Evolutionary conservation across 1,140 invertebrate species (phyloP).

Genomic region (Cherax destructor): DNA sequence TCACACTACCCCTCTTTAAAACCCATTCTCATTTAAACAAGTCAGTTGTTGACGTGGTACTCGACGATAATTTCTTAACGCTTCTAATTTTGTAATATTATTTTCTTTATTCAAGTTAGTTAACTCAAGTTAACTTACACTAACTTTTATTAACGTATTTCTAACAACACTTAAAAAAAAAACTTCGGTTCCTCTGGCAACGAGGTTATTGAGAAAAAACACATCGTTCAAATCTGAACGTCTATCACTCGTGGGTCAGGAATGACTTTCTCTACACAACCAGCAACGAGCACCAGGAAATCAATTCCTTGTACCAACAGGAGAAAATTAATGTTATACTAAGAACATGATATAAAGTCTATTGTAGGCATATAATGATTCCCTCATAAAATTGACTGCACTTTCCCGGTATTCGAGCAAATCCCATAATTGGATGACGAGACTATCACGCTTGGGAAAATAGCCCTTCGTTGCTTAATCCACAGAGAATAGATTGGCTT

Average conservation of each 20-base stretch:
- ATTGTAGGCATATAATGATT: conserved; percentile 56
- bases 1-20: too few relatives aligned
- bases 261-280: not conserved
- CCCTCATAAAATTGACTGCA: conserved; percentile 63
- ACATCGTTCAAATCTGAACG: too few relatives aligned
- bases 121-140: too few relatives aligned
- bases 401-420: conserved; percentile 58
- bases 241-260: not conserved
- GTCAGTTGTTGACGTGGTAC: too few relatives aligned
- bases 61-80: too few relatives aligned
- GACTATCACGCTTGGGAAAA: conserved; percentile 43
- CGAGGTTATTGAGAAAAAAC: too few relatives aligned
- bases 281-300: not conserved
- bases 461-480: conserved; percentile 48
- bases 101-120: too few relatives aligned
- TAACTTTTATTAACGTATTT: too few relatives aligned
- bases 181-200: too few relatives aligned
- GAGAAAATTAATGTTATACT: not conserved
- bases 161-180: too few relatives aligned
- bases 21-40: too few relatives aligned
- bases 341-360: conserved; percentile 9
- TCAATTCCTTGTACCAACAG: not conserved
- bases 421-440: conserved; percentile 64
- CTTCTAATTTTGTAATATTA: too few relatives aligned
- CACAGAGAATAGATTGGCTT: conserved; percentile 48